Percentiles rank a stretch among this genome's conserved stretches.
phyloP scores from a whole-genome alignment of 37 sponge, comb jelly and placozoan genomes.

The Aplysina aerophoba region DNA sequence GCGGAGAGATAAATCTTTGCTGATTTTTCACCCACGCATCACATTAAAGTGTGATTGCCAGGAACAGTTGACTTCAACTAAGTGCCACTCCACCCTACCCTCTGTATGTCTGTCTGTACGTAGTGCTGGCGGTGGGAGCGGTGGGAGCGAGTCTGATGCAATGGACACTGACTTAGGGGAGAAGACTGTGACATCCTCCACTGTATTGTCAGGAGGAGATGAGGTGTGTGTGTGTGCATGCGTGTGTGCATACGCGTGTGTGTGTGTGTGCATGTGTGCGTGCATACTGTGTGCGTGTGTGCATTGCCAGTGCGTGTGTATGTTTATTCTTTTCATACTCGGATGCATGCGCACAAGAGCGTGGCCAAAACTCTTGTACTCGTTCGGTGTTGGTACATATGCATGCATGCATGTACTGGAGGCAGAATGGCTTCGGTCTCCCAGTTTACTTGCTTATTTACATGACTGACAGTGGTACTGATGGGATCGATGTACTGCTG shows the following conservation, averaged over 20 bases:
- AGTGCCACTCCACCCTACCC: neutral
- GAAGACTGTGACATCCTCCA: neutral
- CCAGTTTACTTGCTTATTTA: too few species aligned
- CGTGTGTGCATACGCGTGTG: slow-evolving; percentile 26
- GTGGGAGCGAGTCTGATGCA: slow-evolving; percentile 32
- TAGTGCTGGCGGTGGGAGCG: neutral
- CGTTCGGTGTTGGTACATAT: too few species aligned
- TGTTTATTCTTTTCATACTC: neutral
- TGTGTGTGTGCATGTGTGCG: slow-evolving; percentile 31
- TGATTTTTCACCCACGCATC: too few species aligned
- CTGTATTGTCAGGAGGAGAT: neutral
- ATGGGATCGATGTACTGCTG: too few species aligned
- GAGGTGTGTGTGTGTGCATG: slow-evolving; percentile 27
- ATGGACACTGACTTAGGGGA: slow-evolving; percentile 53
- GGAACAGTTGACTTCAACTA: neutral
- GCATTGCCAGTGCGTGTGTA: slow-evolving; percentile 18
- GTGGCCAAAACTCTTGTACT: too few species aligned
- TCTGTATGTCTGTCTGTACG: neutral
- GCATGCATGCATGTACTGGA: too few species aligned
- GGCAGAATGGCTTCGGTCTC: too few species aligned
- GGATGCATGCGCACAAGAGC: slow-evolving; percentile 29
- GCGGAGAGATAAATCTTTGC: too few species aligned
- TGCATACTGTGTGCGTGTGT: slow-evolving; percentile 38
- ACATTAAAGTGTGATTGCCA: too few species aligned
- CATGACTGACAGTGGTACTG: too few species aligned